Percentiles rank a stretch among this genome's conserved stretches.
Evolutionary conservation across 2,113 vertebrate species (phyloP).

Genomic region (Steatornis caripensis): DNA sequence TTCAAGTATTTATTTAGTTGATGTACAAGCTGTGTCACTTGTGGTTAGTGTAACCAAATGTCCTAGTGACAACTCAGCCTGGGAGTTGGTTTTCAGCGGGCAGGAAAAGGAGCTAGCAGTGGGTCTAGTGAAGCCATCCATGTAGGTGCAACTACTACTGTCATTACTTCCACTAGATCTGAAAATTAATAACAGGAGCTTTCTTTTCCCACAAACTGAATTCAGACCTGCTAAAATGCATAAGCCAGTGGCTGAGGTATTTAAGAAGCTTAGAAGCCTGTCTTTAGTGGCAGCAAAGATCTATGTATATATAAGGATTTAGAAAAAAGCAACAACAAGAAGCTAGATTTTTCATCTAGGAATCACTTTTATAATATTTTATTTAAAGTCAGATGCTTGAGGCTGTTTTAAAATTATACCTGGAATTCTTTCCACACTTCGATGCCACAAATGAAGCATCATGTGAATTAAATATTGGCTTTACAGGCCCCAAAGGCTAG

Average conservation of each 20-base stretch:
- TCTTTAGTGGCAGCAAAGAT: not conserved
- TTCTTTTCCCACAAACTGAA: not conserved
- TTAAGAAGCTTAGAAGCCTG: not conserved
- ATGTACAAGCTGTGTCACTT: not conserved
- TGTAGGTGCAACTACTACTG: not conserved
- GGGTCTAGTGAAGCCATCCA: not conserved
- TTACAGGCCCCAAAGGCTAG: not conserved
- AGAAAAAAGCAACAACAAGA: not conserved
- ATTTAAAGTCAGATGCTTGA: not conserved
- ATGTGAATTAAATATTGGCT: not conserved
- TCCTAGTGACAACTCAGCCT: not conserved
- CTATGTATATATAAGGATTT: not conserved
- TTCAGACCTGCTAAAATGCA: not conserved
- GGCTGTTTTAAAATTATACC: not conserved
- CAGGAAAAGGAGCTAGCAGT: not conserved
- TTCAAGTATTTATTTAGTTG: not conserved
- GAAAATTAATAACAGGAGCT: not conserved
- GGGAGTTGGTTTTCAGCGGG: not conserved
- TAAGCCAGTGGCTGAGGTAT: not conserved
- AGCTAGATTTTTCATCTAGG: not conserved
- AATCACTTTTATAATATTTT: not conserved
- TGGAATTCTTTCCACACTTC: not conserved
- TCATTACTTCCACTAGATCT: not conserved
- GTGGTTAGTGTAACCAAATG: not conserved
- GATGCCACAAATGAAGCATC: not conserved